Conservation (phyloP, 2,888 invertebrate species). For the Brenthis hecate region DNA sequence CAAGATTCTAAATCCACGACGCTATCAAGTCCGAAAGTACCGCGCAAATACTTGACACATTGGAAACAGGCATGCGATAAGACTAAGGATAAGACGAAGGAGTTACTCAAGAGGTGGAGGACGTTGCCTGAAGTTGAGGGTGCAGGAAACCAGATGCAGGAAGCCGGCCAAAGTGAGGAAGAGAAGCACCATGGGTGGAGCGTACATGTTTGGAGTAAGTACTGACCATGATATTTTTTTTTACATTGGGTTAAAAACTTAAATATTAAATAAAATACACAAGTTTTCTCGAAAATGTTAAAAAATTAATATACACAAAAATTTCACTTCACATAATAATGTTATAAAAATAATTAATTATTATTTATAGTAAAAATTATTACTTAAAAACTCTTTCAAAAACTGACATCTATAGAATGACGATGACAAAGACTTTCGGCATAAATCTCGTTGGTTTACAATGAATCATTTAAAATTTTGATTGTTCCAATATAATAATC, state of each 20-base stretch:
- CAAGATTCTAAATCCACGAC: slow-evolving; percentile 71
- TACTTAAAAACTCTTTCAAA: too few species aligned
- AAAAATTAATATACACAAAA: too few species aligned
- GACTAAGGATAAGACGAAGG: slow-evolving; percentile 88
- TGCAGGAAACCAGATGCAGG: slow-evolving; percentile 63
- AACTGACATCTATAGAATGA: neutral
- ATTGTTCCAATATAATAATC: neutral
- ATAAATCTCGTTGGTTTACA: slow-evolving; percentile 11
- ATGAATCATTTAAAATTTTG: slow-evolving; percentile 22
- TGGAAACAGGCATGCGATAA: slow-evolving; percentile 90
- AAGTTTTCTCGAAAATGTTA: too few species aligned
- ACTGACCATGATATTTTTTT: slow-evolving; percentile 6
- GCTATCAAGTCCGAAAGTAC: slow-evolving; percentile 81
- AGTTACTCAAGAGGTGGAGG: slow-evolving; percentile 87
- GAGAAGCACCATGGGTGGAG: slow-evolving; percentile 86
- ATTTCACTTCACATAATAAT: too few species aligned
- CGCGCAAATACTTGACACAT: slow-evolving; percentile 87
- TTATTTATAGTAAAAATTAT: too few species aligned
- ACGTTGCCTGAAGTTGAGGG: slow-evolving; percentile 84
- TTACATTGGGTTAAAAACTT: too few species aligned
- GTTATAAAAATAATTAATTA: too few species aligned
- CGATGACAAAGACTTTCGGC: slow-evolving; percentile 5
- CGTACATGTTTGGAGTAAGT: slow-evolving; percentile 89
- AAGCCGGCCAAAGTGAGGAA: slow-evolving; percentile 62
- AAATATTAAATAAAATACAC: too few species aligned